Base-by-base conservation (phyloP, 2,797 vertebrate genomes). In the Paguma larvata region DNA sequence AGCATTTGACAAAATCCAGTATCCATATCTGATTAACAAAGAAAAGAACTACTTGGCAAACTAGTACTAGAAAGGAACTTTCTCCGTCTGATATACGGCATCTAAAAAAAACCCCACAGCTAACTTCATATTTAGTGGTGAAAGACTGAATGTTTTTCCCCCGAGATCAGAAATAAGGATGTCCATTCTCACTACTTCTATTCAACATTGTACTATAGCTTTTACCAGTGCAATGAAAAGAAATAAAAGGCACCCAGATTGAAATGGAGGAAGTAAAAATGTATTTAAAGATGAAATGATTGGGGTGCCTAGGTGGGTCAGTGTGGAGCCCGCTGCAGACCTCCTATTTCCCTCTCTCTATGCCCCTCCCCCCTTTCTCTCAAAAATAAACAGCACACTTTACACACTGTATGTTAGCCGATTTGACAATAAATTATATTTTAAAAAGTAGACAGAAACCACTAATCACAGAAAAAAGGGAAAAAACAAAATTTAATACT, bases 221-320 rank as follows among this genome's bases (percentile, higher is more conserved):
- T 78, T 62, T 94, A 51, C 77, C 89, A 80, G 27, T 91, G 41
- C n/a, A 48, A 23, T 78, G 44, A 87, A 95, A 93, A 82, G 41
- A 82, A 85, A 44, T 10, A n/a, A 63, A 92, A 56, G 34, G 46
- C 32, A 51, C 41, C 67, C 38, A 62, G 46, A 68, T 75, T 59
- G 38, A 34, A 91, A 88, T 89, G 30, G 16, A 92, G 75, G 62
- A 73, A 67, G 53, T 88, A 56, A 93, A 84, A 48, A 63, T 91
- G 5, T 89, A 72, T 85, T 79, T 93, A 75, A 53, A 89, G 51
- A 38, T 78, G 72, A 70, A 23, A 68, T 89, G 25, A 91, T 88
- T 53, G 16, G 53, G 53, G 53, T 6, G 53, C 53, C 53, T 53
- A 53, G 53, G 53, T 53, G 53, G 53, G 53, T 53, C 53, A 53